phyloP scores from a whole-genome alignment of 2,888 invertebrate species.

The Andrena hattorfiana region DNA sequence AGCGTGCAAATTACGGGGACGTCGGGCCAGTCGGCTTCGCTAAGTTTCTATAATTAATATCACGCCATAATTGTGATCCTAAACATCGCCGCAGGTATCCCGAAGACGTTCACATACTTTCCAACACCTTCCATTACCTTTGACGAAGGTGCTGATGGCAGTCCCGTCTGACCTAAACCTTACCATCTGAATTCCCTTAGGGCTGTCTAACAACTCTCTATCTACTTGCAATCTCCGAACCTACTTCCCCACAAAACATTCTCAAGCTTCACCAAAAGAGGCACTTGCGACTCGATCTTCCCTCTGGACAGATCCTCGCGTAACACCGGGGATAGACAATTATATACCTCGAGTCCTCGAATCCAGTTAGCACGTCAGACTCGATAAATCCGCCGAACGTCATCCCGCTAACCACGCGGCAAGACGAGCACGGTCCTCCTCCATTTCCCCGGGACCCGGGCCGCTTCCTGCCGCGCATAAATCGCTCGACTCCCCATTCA shows the following conservation, averaged over 20 bases:
- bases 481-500: constrained; percentile 55
- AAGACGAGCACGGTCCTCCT: constrained; percentile 58
- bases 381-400: constrained; percentile 35
- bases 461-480: constrained; percentile 47
- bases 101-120: no score
- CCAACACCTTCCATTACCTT: no score
- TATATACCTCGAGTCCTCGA: neutral
- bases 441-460: constrained; percentile 1
- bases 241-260: no score
- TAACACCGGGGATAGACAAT: neutral
- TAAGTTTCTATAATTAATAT: neutral
- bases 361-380: constrained; percentile 22
- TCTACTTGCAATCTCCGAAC: no score
- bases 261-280: no score
- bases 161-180: no score
- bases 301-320: no score
- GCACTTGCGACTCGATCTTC: no score
- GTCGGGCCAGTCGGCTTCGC: neutral
- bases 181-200: no score
- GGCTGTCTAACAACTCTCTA: no score
- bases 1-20: neutral
- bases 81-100: neutral
- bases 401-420: constrained; percentile 43
- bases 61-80: no score
- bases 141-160: no score